Evolutionary conservation across 2,888 invertebrate species (phyloP), one percentile per base, ranked within the genome.

Genomic region (Diaperis boleti): DNA sequence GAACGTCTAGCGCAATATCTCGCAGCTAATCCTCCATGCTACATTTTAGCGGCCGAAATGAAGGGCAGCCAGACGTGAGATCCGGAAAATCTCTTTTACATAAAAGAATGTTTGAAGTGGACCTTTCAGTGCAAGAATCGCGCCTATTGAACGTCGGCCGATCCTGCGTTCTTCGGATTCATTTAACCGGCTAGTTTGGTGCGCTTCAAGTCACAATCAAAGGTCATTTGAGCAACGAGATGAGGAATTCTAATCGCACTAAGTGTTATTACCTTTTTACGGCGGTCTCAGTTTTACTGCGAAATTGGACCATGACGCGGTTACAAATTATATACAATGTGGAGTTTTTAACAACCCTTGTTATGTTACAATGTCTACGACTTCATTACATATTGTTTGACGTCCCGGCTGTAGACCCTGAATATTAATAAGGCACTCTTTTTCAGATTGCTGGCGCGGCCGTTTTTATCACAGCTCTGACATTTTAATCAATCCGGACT

Each of bases 61-160:
- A 71, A 66, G 70, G 70, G 65, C 65, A 69, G 59, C 62, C 68
- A 66, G 62, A 68, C 68, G 68, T 68, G 67, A 64, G 65, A 71
- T 67, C 67, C 67, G 65, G 64, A 63, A 65, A 69, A 69, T 64
- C 69, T 71, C 69, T 68, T 69, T 69, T 69, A 70, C 69, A 70
- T 70, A 65, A 70, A 68, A 71, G 69, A 71, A 70, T 69, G 67
- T 71, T 67, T 69, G 68, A 66, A 68, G 66, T 67, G 69, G 71
- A 69, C 64, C 59, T 66, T 69, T 68, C 65, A 71, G 62, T 71
- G 62, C 59, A 69, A 64, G 64, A 68, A 68, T 65, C 56, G 64
- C 64, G 56, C 61, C 54, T 47, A 65, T 65, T 65, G 56, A 64
- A 65, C 62, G 37, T 37, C 41, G 35, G 41, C 41, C 52, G 42